phyloP scores from a whole-genome alignment of 2,888 invertebrate species.

The Drosophila lacicola region DNA sequence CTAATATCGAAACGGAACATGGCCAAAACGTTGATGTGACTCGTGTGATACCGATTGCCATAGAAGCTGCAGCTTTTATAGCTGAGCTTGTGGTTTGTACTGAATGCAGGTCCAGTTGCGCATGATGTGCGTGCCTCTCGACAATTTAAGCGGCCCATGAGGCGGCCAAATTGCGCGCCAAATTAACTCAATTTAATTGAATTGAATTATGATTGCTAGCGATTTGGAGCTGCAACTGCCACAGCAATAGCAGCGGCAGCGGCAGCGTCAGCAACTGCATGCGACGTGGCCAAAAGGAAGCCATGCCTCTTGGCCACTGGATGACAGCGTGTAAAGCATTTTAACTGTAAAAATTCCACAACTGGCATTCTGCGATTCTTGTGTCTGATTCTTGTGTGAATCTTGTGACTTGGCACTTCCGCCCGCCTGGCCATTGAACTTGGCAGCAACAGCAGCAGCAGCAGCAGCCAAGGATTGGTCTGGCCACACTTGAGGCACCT shows the following conservation, averaged over 20 bases:
- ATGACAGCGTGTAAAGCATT: constrained; percentile 35
- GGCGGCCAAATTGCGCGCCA: constrained; percentile 38
- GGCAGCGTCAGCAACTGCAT: constrained; percentile 8
- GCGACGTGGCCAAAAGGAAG: constrained; percentile 28
- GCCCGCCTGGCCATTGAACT: constrained; percentile 34
- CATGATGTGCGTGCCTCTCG: constrained; percentile 40
- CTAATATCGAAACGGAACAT: constrained; percentile 25
- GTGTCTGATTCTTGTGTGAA: constrained; percentile 24
- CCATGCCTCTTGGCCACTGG: constrained; percentile 24
- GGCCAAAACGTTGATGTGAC: neutral
- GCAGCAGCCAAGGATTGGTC: constrained; percentile 8
- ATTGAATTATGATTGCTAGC: constrained; percentile 55
- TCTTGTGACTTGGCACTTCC: constrained; percentile 38
- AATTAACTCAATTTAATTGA: constrained; percentile 45
- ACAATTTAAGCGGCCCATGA: constrained; percentile 35
- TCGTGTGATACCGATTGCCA: constrained; percentile 8
- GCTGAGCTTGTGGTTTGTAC: neutral
- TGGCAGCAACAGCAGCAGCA: constrained; percentile 1
- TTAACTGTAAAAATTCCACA: constrained; percentile 33
- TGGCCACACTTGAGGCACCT: constrained; percentile 1
- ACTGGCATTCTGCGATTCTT: constrained; percentile 27
- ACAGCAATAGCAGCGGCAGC: neutral
- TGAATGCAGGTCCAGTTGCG: constrained; percentile 4
- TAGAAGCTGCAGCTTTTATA: constrained; percentile 43
- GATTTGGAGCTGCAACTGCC: constrained; percentile 16